Evolutionary conservation across 2,888 invertebrate genomes (phyloP), one percentile per base, ranked within the genome.

Genomic region (Erebia epiphron): DNA sequence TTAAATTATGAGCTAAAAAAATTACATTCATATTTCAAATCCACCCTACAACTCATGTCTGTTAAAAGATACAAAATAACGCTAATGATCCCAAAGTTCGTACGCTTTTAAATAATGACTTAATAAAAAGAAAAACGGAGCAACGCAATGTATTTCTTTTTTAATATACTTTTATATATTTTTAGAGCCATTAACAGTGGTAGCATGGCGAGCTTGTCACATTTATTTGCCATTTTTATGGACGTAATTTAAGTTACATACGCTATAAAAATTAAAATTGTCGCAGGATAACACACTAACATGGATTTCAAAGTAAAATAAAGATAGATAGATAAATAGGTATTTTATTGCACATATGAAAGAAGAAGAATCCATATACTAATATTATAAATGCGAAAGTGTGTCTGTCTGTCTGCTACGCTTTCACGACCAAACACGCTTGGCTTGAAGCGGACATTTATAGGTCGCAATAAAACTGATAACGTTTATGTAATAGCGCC

Each of bases 391-490:
- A n/a, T n/a, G n/a, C n/a, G n/a, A n/a, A n/a, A n/a, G n/a, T n/a
- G n/a, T n/a, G n/a, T n/a, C n/a, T n/a, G n/a, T n/a, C n/a, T n/a
- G n/a, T n/a, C n/a, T n/a, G n/a, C n/a, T n/a, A n/a, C n/a, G n/a
- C n/a, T n/a, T n/a, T n/a, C n/a, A n/a, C n/a, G n/a, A 66, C 72
- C 63, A 72, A 71, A 72, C 62, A 49, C 65, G 72, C 57, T 70
- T 62, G 68, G 70, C 65, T 52, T 62, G 49, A 49, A 66, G 63
- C 35, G 58, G 67, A 74, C 72, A 74, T 77, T 76, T 74, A 74
- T 75, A 71, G 69, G 71, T 69, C 73, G 73, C 67, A 74, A 75
- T 70, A 70, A 74, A 77, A 69, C 69, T 73, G 73, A 72, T 75
- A 73, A 70, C 61, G 68, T 76, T 73, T 65, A 54, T 69, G 69